Conservation (phyloP, 2,113 vertebrate species). For the Crotalus viridis region DNA sequence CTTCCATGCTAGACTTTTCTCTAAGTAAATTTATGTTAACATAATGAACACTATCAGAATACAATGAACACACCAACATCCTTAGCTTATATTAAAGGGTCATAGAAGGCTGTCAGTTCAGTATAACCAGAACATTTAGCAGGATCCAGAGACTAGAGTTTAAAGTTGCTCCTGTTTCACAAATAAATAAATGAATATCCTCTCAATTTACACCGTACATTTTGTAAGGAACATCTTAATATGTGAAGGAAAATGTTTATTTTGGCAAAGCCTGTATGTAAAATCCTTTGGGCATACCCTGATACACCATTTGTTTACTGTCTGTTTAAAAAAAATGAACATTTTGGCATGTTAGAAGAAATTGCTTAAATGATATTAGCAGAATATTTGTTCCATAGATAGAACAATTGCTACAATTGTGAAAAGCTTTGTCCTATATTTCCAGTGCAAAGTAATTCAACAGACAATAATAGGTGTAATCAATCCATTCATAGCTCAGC, state of each 20-base stretch:
- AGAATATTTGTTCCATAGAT: background rate
- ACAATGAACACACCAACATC: background rate
- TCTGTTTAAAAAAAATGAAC: background rate
- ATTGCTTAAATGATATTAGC: background rate
- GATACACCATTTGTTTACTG: background rate
- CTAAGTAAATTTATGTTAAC: background rate
- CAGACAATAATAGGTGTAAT: rapidly evolving
- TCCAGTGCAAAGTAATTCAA: rapidly evolving
- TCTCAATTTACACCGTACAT: background rate
- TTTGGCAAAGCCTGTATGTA: background rate
- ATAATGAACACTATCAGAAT: background rate
- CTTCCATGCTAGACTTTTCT: background rate
- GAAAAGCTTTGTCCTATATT: background rate
- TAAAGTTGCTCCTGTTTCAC: background rate
- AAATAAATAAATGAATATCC: background rate
- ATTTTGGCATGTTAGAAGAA: background rate
- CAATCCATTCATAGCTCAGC: background rate
- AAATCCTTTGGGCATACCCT: background rate
- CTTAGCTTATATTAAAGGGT: background rate
- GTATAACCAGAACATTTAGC: background rate
- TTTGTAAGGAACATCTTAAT: no score
- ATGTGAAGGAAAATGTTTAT: background rate
- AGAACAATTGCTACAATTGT: background rate
- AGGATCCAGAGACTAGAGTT: background rate
- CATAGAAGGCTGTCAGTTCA: background rate